Evolutionary conservation across 2,888 invertebrate genomes (phyloP).

Genomic region (Lomographa bimaculata): DNA sequence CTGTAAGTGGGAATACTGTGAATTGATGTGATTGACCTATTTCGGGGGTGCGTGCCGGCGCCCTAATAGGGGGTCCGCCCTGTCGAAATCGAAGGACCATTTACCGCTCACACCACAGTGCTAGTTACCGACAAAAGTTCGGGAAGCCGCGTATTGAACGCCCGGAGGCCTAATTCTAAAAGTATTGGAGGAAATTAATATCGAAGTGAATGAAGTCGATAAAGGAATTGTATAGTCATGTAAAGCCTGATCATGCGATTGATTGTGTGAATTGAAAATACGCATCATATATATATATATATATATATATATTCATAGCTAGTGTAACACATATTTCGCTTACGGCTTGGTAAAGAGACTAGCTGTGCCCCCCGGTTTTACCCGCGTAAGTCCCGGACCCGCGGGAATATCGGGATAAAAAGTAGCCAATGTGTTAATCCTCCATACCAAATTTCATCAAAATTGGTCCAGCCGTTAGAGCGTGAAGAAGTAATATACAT

Average conservation of each 20-base stretch:
- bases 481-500: too few species aligned
- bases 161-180: slow-evolving; percentile 24
- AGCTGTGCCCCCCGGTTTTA: too few species aligned
- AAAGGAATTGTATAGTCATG: neutral
- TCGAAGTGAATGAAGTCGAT: slow-evolving; percentile 1
- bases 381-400: too few species aligned
- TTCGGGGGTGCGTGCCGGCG: slow-evolving; percentile 31
- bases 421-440: too few species aligned
- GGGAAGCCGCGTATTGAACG: slow-evolving; percentile 26
- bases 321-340: too few species aligned
- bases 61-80: slow-evolving; percentile 26
- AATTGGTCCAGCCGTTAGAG: too few species aligned
- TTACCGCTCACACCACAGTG: slow-evolving; percentile 1
- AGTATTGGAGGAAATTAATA: slow-evolving; percentile 14
- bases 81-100: slow-evolving; percentile 18
- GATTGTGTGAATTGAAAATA: too few species aligned
- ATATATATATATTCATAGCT: too few species aligned
- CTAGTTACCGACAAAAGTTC: slow-evolving; percentile 7
- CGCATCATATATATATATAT: too few species aligned
- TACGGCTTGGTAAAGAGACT: too few species aligned
- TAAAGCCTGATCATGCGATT: neutral
- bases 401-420: too few species aligned
- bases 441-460: too few species aligned
- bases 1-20: slow-evolving; percentile 32
- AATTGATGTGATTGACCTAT: slow-evolving; percentile 53